Percentiles rank a stretch among this genome's conserved stretches.
phyloP scores from a whole-genome alignment of 2,888 invertebrate species.

The Trichopoda pennipes region DNA sequence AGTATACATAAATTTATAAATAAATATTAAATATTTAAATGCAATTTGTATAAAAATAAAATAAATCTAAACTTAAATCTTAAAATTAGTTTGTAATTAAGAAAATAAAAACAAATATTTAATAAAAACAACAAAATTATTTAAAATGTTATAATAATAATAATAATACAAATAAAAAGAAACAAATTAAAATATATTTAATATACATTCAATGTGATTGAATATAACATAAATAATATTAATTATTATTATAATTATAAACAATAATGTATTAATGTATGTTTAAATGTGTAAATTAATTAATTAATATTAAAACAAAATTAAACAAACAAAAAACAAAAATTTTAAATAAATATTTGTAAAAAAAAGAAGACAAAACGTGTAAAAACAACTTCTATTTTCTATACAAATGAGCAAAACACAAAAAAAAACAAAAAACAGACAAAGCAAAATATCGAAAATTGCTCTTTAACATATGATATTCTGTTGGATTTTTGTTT shows the following conservation, averaged over 20 bases:
- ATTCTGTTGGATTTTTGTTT: neutral
- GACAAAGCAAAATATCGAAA: neutral
- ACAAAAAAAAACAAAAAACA: neutral
- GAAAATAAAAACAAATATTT: conserved; percentile 52
- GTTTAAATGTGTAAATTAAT: conserved; percentile 70
- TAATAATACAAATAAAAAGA: conserved; percentile 52
- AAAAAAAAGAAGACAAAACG: conserved; percentile 46
- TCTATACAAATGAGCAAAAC: conserved; percentile 43
- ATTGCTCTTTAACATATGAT: neutral
- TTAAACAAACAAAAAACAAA: conserved; percentile 48
- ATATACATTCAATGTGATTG: conserved; percentile 67
- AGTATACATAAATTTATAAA: conserved; percentile 34
- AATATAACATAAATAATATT: conserved; percentile 67
- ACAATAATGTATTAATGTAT: conserved; percentile 70
- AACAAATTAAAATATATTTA: conserved; percentile 56
- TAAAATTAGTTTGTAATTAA: conserved; percentile 68
- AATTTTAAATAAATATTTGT: conserved; percentile 68
- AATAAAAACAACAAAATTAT: conserved; percentile 28
- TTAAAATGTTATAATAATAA: conserved; percentile 53
- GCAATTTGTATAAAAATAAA: conserved; percentile 65
- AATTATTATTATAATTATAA: conserved; percentile 61
- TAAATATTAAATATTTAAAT: conserved; percentile 56
- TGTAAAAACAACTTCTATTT: conserved; percentile 51
- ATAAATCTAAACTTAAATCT: conserved; percentile 65
- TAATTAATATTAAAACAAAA: conserved; percentile 59